Base-by-base conservation (phyloP, 2,797 vertebrate species). In the Gymnocypris eckloni region DNA sequence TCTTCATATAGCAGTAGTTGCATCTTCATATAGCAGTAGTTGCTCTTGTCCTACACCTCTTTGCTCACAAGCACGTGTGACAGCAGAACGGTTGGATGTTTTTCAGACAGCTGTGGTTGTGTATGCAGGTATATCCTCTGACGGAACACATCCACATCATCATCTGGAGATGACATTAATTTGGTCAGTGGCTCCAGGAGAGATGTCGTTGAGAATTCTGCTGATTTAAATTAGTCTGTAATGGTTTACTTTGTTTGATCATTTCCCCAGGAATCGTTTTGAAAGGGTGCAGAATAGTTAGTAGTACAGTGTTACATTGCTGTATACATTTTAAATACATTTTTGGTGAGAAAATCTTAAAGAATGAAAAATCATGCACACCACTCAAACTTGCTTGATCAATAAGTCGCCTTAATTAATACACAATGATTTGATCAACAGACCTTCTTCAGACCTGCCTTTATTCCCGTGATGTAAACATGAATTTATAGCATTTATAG, bases 81-180 rank as follows among this genome's bases (percentile, higher is more conserved):
- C 25, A 54, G 48, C 25, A 52, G 50, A 81, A 39, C 4, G 64
- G 45, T 54, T 39, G 33, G 33, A 52, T 70, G 64, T 52, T 52
- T 67, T 39, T 50, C 45, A 69, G 18, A 39, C 64, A 37, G 28
- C 48, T 81, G 48, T 81, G n/a, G 79, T 48, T 81, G 45, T 70
- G 20, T 41, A 39, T 81, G 20, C 48, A 70, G 79, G 66, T 70
- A 18, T 70, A n/a, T 81, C 48, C 66, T 70, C 48, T 70, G 28
- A 81, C 52, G 45, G 79, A 81, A 70, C 79, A 81, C 28, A 56
- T 81, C 79, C 28, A 52, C 56, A 64, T 45, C n/a, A 79, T 79
- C 4, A 3, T 25, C 37, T 45, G 37, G 8, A 43, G 4, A 43
- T 11, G 43, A 12, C 9, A n/a, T 41, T 15, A 39, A 77, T 37